Conservation (phyloP, 2,113 vertebrate genomes). For the Hydropotes inermis region DNA sequence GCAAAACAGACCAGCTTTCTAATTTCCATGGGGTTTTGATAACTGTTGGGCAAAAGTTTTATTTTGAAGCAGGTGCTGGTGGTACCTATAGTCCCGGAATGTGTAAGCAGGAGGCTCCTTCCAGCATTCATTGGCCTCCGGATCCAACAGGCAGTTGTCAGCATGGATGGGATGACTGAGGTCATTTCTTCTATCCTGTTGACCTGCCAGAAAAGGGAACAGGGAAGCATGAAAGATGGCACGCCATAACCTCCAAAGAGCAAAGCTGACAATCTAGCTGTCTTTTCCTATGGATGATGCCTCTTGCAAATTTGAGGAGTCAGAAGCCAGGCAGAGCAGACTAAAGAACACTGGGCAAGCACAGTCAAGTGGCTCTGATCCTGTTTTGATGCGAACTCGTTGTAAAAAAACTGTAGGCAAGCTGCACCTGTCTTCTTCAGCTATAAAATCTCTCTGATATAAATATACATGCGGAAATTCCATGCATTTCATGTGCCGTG, state of each 20-base stretch:
- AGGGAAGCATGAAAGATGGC: neutral
- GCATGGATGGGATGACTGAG: constrained; percentile 98
- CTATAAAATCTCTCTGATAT: neutral
- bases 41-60: neutral
- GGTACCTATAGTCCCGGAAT: constrained; percentile 94
- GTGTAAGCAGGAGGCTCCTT: constrained; percentile 97
- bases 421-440: neutral
- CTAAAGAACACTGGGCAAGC: neutral
- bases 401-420: neutral
- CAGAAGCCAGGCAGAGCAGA: neutral
- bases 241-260: neutral
- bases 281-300: neutral
- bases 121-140: constrained; percentile 96
- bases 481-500: neutral
- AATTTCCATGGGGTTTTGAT: neutral
- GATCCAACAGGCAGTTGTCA: constrained; percentile 96
- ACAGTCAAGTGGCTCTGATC: neutral
- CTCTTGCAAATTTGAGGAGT: neutral
- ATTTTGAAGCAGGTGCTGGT: neutral
- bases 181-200: constrained; percentile 95
- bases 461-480: neutral
- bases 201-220: constrained; percentile 81
- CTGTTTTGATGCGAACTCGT: neutral
- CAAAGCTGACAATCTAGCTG: neutral
- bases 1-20: neutral